phyloP scores from a whole-genome alignment of 2,113 vertebrate species.

The Gobiocypris rarus region DNA sequence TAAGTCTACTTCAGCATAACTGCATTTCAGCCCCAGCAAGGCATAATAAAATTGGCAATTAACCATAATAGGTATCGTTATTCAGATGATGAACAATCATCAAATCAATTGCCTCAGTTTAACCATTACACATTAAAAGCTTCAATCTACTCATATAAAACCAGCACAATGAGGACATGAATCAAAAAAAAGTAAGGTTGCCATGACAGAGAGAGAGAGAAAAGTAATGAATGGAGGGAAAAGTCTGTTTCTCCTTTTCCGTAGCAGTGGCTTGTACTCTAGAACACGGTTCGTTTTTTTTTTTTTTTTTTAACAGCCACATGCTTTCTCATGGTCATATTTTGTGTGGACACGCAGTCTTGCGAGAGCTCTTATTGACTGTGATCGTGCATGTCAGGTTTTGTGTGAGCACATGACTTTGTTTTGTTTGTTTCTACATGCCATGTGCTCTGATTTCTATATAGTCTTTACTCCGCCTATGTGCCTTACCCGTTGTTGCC shows the following conservation, averaged over 20 bases:
- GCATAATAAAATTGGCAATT: background rate
- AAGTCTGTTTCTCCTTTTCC: background rate
- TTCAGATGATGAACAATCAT: constrained; percentile 33
- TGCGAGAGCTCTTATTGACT: too few species aligned
- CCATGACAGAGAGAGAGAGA: background rate
- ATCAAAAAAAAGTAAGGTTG: background rate
- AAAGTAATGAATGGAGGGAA: background rate
- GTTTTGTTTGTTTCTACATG: too few species aligned
- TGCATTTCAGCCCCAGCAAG: constrained; percentile 1
- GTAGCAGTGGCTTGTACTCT: too few species aligned
- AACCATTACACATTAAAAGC: constrained; percentile 42
- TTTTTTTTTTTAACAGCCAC: too few species aligned
- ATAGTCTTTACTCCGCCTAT: too few species aligned
- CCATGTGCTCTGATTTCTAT: too few species aligned
- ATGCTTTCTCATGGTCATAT: too few species aligned
- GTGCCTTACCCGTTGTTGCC: too few species aligned
- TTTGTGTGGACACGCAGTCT: too few species aligned
- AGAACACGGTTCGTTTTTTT: too few species aligned
- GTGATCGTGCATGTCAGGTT: too few species aligned
- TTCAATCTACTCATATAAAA: background rate
- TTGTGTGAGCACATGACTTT: too few species aligned
- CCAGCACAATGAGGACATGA: constrained; percentile 12
- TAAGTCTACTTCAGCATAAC: background rate
- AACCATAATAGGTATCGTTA: background rate
- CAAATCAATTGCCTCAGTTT: constrained; percentile 23